Conservation (phyloP, 2,888 invertebrate genomes). For the Phragmatobia fuliginosa region DNA sequence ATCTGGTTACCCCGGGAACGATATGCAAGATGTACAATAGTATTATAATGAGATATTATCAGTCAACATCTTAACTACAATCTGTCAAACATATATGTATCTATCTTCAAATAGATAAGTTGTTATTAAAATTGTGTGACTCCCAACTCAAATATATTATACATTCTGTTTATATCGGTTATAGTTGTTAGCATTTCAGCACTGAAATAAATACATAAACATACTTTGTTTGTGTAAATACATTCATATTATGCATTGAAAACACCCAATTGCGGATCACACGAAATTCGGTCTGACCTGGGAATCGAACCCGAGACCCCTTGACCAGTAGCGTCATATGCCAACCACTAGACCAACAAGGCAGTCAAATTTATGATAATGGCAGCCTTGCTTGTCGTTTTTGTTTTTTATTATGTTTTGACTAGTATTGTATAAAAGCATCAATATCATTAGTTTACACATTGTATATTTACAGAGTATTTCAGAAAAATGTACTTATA, state of each 20-base stretch:
- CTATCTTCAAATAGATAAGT: slow-evolving; percentile 1
- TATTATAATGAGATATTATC: slow-evolving; percentile 14
- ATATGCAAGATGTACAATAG: neutral
- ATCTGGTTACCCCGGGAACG: neutral
- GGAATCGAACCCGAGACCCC: too few species aligned
- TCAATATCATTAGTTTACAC: neutral
- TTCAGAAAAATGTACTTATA: neutral
- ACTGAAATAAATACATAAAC: too few species aligned
- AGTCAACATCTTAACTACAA: slow-evolving; percentile 7
- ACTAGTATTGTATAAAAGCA: neutral
- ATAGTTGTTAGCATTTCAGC: too few species aligned
- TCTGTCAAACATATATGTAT: slow-evolving; percentile 7
- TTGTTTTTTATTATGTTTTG: neutral
- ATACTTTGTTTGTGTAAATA: too few species aligned
- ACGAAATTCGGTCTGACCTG: too few species aligned
- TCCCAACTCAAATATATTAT: slow-evolving; percentile 4
- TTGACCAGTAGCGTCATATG: too few species aligned
- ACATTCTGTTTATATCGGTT: neutral
- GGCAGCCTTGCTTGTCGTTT: neutral
- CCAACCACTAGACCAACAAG: too few species aligned
- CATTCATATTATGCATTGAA: too few species aligned
- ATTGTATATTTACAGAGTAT: neutral
- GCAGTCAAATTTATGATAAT: too few species aligned
- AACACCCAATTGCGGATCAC: too few species aligned
- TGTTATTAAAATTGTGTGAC: neutral